Percentiles rank a stretch among this genome's conserved stretches.
Conservation (phyloP, 2,888 invertebrate genomes). For the Muscina levida region DNA sequence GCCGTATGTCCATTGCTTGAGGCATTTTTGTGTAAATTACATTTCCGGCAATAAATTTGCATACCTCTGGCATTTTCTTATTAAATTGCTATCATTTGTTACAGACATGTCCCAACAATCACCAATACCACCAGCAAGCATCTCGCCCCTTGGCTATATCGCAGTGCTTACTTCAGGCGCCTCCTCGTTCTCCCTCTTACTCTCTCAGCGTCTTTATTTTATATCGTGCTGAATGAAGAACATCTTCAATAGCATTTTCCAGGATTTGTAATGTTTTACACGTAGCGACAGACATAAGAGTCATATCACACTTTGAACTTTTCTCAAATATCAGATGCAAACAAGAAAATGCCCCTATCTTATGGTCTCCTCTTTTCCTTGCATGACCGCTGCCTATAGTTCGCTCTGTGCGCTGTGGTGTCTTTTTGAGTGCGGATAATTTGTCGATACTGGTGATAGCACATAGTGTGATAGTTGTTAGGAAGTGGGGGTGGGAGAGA, state of each 20-base stretch:
- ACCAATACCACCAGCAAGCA: constrained; percentile 43
- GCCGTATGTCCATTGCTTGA: constrained; percentile 71
- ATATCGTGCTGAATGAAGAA: constrained; percentile 29
- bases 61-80: constrained; percentile 77
- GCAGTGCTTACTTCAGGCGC: too few relatives aligned
- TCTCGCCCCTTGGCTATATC: neutral
- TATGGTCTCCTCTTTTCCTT: neutral
- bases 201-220: neutral
- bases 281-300: constrained; percentile 16
- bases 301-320: constrained; percentile 31
- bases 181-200: neutral
- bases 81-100: constrained; percentile 78
- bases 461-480: too few relatives aligned
- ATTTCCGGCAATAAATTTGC: constrained; percentile 80
- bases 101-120: constrained; percentile 67
- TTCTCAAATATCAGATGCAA: constrained; percentile 9
- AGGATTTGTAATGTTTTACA: neutral
- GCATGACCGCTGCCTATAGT: too few relatives aligned
- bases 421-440: too few relatives aligned
- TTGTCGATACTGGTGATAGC: too few relatives aligned
- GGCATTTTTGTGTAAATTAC: constrained; percentile 79
- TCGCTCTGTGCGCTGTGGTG: too few relatives aligned
- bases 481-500: too few relatives aligned
- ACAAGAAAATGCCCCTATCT: constrained; percentile 7
- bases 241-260: too few relatives aligned